Evolutionary conservation across 1,140 invertebrate species (phyloP).

Genomic region (Probaryconus sp.): DNA sequence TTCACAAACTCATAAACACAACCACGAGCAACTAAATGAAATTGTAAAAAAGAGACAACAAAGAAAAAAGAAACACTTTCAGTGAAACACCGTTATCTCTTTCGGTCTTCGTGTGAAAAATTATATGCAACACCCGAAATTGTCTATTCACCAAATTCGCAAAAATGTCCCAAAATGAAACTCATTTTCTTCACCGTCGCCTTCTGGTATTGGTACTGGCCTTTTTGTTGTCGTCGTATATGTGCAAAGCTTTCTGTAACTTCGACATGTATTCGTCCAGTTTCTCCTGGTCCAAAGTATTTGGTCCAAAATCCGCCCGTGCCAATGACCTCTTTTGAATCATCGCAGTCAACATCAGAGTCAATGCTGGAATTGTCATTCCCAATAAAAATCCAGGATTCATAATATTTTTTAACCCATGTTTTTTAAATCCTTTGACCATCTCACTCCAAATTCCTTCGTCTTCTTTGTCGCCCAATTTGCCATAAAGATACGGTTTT

Average conservation of each 20-base stretch:
- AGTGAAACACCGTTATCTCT: conserved; percentile 25
- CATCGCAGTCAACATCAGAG: conserved; percentile 71
- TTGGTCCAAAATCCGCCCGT: conserved; percentile 59
- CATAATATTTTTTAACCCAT: conserved; percentile 75
- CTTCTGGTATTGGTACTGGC: conserved; percentile 19
- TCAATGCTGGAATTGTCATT: conserved; percentile 73
- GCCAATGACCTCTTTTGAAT: conserved; percentile 69
- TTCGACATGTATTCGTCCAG: conserved; percentile 67
- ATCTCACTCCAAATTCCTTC: conserved; percentile 70
- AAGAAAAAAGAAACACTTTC: conserved; percentile 47
- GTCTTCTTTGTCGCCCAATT: conserved; percentile 61
- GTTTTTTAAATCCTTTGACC: conserved; percentile 70
- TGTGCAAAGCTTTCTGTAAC: conserved; percentile 65
- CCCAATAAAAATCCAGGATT: conserved; percentile 73
- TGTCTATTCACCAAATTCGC: conserved; percentile 33
- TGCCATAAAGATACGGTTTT: conserved; percentile 72
- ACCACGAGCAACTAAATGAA: neutral
- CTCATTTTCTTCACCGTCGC: conserved; percentile 49
- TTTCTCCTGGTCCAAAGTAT: conserved; percentile 54
- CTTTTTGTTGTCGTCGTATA: conserved; percentile 56
- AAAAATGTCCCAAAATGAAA: conserved; percentile 34
- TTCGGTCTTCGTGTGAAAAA: conserved; percentile 13
- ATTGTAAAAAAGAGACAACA: conserved; percentile 2
- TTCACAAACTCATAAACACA: conserved; percentile 6
- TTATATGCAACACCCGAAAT: conserved; percentile 11